Percentiles rank a stretch among this genome's conserved stretches.
These are phyloP conservation scores for Drosophila ohnishii DNA, from an alignment of 1,140 invertebrate species.

Conservation along the genomic window DNA sequence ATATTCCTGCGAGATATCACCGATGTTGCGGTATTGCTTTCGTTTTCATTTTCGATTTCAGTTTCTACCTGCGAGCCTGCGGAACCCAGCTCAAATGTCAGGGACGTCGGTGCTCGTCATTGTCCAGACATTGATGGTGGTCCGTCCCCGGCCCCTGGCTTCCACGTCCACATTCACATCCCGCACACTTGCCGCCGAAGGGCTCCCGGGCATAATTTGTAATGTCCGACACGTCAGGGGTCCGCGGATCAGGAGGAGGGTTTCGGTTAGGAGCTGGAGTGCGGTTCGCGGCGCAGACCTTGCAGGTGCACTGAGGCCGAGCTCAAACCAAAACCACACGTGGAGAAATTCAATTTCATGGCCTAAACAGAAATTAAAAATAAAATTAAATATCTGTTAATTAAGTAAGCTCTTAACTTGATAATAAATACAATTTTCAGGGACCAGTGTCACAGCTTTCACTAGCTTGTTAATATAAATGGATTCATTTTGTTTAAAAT, in stretches of 20 bases:
- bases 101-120: slow-evolving; percentile 65
- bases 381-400: not conserved
- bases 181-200: slow-evolving; percentile 28
- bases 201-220: slow-evolving; percentile 77
- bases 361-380: not conserved
- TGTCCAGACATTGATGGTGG: slow-evolving; percentile 77
- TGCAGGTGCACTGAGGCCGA: slow-evolving; percentile 55
- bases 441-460: not conserved
- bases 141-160: slow-evolving; percentile 17
- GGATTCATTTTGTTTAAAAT: fast-evolving
- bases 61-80: slow-evolving; percentile 54
- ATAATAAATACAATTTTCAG: not conserved
- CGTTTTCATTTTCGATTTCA: slow-evolving; percentile 69
- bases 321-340: slow-evolving; percentile 20
- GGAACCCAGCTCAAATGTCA: slow-evolving; percentile 71
- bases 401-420: not conserved
- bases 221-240: slow-evolving; percentile 76
- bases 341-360: not conserved
- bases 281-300: slow-evolving; percentile 1
- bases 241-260: slow-evolving; percentile 1
- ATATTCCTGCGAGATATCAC: slow-evolving; percentile 44
- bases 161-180: slow-evolving; percentile 2
- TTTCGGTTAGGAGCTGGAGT: slow-evolving; percentile 1
- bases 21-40: slow-evolving; percentile 64
- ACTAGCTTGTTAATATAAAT: not conserved